phyloP scores from a whole-genome alignment of 2,888 invertebrate species.

The Acanthosoma haemorrhoidale region DNA sequence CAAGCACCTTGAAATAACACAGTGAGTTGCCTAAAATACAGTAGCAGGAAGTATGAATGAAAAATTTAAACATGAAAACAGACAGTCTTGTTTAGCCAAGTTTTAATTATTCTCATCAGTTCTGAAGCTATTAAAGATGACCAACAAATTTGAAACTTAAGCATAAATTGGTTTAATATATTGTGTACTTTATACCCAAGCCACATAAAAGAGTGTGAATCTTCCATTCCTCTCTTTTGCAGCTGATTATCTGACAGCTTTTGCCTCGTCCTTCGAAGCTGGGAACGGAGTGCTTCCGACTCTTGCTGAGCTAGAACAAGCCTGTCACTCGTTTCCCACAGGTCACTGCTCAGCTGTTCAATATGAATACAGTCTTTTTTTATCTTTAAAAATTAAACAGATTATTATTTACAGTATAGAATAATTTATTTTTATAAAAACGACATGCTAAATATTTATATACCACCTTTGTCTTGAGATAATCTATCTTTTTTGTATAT shows the following conservation, averaged over 20 bases:
- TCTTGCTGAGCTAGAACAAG: conserved; percentile 55
- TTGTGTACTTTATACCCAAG: conserved; percentile 17
- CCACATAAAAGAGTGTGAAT: conserved; percentile 27
- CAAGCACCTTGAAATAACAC: too few species aligned
- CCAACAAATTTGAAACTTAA: too few species aligned
- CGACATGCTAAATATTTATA: neutral
- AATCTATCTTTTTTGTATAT: conserved; percentile 45
- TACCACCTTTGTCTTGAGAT: conserved; percentile 50
- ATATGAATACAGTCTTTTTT: conserved; percentile 46
- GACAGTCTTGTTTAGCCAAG: too few species aligned
- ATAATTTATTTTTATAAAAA: neutral
- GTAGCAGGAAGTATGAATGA: too few species aligned
- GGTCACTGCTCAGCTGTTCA: conserved; percentile 53
- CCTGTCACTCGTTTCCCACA: conserved; percentile 59
- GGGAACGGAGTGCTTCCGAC: conserved; percentile 42
- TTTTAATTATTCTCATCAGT: too few species aligned
- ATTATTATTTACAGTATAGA: neutral
- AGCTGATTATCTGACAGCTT: neutral
- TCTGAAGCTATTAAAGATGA: too few species aligned
- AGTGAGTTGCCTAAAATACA: too few species aligned
- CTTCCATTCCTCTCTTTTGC: neutral
- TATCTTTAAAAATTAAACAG: conserved; percentile 36
- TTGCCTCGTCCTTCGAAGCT: conserved; percentile 24
- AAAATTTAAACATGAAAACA: too few species aligned
- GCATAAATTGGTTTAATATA: too few species aligned